These are phyloP conservation scores for Limenitis camilla DNA, from an alignment of 2,888 invertebrate genomes.

Conservation along the genomic window DNA sequence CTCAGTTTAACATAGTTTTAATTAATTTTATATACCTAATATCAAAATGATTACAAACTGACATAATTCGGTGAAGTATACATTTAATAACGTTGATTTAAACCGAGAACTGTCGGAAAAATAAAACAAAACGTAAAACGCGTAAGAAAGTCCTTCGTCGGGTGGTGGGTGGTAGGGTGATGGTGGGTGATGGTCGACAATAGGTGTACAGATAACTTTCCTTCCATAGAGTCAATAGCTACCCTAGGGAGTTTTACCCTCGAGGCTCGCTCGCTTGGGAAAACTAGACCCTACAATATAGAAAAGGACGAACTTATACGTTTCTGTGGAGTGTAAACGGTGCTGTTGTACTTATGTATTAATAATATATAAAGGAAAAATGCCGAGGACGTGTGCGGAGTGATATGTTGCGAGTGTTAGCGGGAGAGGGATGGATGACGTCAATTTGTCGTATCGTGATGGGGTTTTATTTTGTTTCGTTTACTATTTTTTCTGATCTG, in stretches of 20 bases:
- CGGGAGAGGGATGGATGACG: slow-evolving; percentile 71
- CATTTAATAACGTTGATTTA: slow-evolving; percentile 20
- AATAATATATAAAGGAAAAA: slow-evolving; percentile 75
- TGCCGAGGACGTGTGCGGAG: slow-evolving; percentile 70
- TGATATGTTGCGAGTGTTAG: slow-evolving; percentile 74
- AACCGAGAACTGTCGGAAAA: slow-evolving; percentile 27
- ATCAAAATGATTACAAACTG: neutral
- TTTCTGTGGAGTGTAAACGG: slow-evolving; percentile 43
- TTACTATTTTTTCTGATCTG: slow-evolving; percentile 44
- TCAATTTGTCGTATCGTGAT: slow-evolving; percentile 74
- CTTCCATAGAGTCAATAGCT: slow-evolving; percentile 74
- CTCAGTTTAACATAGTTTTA: too few species aligned
- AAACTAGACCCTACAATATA: slow-evolving; percentile 75
- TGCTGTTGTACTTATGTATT: slow-evolving; percentile 70
- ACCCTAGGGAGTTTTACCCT: slow-evolving; percentile 74
- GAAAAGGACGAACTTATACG: slow-evolving; percentile 61
- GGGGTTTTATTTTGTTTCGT: slow-evolving; percentile 72
- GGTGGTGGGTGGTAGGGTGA: slow-evolving; percentile 45
- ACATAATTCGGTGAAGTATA: neutral
- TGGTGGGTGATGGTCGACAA: slow-evolving; percentile 64
- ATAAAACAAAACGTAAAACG: slow-evolving; percentile 70
- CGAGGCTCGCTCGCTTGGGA: slow-evolving; percentile 73
- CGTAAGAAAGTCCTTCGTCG: slow-evolving; percentile 66
- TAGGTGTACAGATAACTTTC: slow-evolving; percentile 75
- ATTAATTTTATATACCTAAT: too few species aligned